Percentiles rank a stretch among this genome's conserved stretches.
Conservation (phyloP, 1,140 invertebrate genomes). For the Hypothenemus hampei region DNA sequence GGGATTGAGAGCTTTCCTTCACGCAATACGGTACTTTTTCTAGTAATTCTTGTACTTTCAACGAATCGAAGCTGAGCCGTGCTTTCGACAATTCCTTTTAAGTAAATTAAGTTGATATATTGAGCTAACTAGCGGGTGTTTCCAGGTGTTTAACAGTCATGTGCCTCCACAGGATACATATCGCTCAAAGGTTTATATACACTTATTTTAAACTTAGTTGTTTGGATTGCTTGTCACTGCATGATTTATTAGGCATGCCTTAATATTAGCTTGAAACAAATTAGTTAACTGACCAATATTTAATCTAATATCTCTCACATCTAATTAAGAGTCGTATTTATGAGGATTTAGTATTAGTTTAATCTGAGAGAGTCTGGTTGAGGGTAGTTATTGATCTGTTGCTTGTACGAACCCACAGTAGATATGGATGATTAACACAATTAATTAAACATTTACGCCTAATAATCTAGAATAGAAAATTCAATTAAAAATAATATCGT, state of each 20-base stretch:
- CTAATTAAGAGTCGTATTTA: no score
- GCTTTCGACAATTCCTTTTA: conserved; percentile 4
- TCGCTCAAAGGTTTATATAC: conserved; percentile 75
- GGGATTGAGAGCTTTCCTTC: no score
- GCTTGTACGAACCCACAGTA: no score
- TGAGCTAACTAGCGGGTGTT: conserved; percentile 45
- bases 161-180: conserved; percentile 83
- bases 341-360: no score
- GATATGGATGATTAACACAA: no score
- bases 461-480: no score
- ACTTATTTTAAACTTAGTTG: conserved; percentile 44
- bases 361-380: no score
- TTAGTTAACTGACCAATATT: conserved; percentile 27
- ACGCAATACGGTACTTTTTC: no score
- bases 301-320: conserved; percentile 6
- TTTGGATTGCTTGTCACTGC: conserved; percentile 38
- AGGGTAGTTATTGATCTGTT: no score
- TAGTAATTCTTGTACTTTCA: conserved; percentile 8
- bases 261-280: conserved; percentile 8
- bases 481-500: no score
- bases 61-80: background rate
- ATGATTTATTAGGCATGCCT: conserved; percentile 35
- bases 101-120: conserved; percentile 14
- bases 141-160: conserved; percentile 89
- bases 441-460: no score